Conservation (phyloP, 2,888 invertebrate species). For the Epinotia demarniana region DNA sequence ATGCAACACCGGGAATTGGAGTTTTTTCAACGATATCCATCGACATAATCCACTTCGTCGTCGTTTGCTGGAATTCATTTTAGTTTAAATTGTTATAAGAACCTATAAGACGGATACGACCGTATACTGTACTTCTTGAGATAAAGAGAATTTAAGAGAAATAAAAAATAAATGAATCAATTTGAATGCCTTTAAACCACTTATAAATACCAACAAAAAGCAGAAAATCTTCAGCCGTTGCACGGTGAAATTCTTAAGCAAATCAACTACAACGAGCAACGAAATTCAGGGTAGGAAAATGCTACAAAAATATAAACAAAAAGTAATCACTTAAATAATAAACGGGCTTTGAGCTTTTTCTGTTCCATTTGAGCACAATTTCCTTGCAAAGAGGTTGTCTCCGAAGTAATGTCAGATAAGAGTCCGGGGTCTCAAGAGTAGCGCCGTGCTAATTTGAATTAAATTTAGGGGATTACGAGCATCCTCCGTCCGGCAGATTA, state of each 20-base stretch:
- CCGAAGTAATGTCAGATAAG: constrained; percentile 55
- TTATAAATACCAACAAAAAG: constrained; percentile 3
- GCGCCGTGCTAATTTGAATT: constrained; percentile 67
- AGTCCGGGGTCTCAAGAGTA: constrained; percentile 51
- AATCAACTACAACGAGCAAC: constrained; percentile 19
- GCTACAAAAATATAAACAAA: constrained; percentile 39
- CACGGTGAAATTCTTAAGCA: constrained; percentile 16
- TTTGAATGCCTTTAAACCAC: constrained; percentile 7
- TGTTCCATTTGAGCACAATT: constrained; percentile 44
- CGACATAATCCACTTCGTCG: constrained; percentile 20
- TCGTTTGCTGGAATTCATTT: neutral
- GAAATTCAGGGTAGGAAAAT: constrained; percentile 28
- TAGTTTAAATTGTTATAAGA: neutral
- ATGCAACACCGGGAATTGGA: neutral
- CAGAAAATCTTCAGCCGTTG: neutral
- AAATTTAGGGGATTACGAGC: constrained; percentile 63
- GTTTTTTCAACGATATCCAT: constrained; percentile 12
- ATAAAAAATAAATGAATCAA: neutral
- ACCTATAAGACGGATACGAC: neutral
- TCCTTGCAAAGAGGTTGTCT: constrained; percentile 50
- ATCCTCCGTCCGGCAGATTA: constrained; percentile 55
- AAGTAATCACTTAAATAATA: constrained; percentile 45
- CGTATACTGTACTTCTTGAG: neutral
- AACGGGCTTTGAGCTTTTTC: constrained; percentile 43
- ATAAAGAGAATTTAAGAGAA: no score